phyloP scores from a whole-genome alignment of 2,888 invertebrate species.

The Zaprionus obscuricornis region DNA sequence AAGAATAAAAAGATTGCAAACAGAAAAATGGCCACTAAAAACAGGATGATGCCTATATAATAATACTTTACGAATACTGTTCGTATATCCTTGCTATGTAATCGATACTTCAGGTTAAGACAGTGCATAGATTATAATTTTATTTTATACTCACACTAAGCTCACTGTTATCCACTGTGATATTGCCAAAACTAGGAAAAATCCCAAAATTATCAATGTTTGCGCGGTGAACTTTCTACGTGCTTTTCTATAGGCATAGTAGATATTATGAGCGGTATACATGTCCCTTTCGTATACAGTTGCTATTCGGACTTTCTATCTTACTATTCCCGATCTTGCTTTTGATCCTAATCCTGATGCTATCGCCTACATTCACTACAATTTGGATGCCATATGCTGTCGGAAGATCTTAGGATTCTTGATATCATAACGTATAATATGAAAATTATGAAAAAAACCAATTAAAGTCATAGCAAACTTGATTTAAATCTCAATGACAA shows the following conservation, averaged over 20 bases:
- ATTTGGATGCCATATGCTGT: slow-evolving; percentile 8
- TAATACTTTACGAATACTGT: background rate
- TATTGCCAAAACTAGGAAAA: slow-evolving; percentile 32
- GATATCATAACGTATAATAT: no score
- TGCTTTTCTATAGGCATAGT: slow-evolving; percentile 18
- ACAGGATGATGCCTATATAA: slow-evolving; percentile 11
- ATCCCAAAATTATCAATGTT: slow-evolving; percentile 1
- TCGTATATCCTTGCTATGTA: background rate
- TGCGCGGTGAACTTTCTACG: slow-evolving; percentile 25
- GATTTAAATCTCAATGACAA: no score
- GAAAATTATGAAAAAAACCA: no score
- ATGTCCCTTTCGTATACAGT: no score
- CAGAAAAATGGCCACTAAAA: slow-evolving; percentile 22
- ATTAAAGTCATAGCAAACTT: slow-evolving; percentile 23
- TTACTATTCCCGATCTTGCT: no score
- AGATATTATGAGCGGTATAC: background rate
- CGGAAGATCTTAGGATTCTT: no score
- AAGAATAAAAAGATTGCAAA: slow-evolving; percentile 32
- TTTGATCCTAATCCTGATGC: no score
- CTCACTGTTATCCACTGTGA: slow-evolving; percentile 35
- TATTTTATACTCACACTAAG: slow-evolving; percentile 40
- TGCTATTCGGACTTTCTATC: no score
- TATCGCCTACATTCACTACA: slow-evolving; percentile 11
- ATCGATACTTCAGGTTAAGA: no score
- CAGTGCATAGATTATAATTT: no score